Evolutionary conservation across 2,888 invertebrate species (phyloP), one percentile per base, ranked within the genome.

Genomic region (Ephialtes manifestator): DNA sequence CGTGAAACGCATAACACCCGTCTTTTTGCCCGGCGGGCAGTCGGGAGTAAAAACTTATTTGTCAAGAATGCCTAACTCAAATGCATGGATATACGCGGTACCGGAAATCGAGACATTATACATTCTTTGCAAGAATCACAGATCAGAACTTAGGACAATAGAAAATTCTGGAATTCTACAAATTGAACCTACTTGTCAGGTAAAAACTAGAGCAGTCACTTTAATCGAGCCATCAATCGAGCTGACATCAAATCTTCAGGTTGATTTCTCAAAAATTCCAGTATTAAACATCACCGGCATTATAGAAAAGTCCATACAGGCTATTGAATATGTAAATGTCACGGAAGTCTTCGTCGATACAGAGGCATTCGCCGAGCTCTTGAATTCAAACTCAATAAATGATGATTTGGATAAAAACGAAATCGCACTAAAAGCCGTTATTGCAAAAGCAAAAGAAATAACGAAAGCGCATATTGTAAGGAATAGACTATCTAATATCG

Each of bases 401-500:
- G n/a, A n/a, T n/a, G n/a, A n/a, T n/a, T n/a, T n/a, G n/a, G n/a
- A n/a, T n/a, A n/a, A n/a, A n/a, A n/a, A n/a, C n/a, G n/a, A n/a
- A n/a, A n/a, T n/a, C n/a, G n/a, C n/a, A n/a, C n/a, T n/a, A n/a
- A n/a, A n/a, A n/a, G n/a, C n/a, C n/a, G n/a, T n/a, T n/a, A n/a
- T n/a, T n/a, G n/a, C n/a, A 55, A 81, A 81, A 67, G 81, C 74
- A 13, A 60, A 67, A 43, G 67, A 81, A 48, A 55, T 81, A 43
- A 67, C 65, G 3, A 80, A 43, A n/a, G 15, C 43, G 24, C 80
- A 65, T 13, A 18, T 15, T n/a, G 31, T 48, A 2, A 58, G n/a
- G 1, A 63, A 31, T n/a, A 72, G 65, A 55, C 4, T 80, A 28
- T 72, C 60, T n/a, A n/a, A n/a, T n/a, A n/a, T n/a, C n/a, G n/a